Percentiles rank a stretch among this genome's conserved stretches.
phyloP scores from a whole-genome alignment of 2,797 vertebrate genomes.

The Malacoraja senta region DNA sequence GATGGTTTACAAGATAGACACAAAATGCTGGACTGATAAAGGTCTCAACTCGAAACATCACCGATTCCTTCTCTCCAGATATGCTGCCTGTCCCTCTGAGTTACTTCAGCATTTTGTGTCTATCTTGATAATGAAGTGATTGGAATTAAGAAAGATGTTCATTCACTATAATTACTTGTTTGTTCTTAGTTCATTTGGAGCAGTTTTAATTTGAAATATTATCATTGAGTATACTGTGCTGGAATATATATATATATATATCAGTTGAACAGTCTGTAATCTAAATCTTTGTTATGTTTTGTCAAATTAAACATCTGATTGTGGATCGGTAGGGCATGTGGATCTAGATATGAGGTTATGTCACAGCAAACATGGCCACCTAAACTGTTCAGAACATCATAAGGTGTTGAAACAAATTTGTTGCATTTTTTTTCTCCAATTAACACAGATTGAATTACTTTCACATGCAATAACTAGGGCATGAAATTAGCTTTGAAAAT shows the following conservation, averaged over 20 bases:
- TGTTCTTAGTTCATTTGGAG: neutral
- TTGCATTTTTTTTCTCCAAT: too few species aligned
- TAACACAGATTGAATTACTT: neutral
- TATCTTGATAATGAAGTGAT: neutral
- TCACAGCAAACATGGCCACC: neutral
- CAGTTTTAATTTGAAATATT: neutral
- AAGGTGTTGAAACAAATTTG: neutral
- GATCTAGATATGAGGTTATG: neutral
- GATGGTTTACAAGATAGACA: too few species aligned
- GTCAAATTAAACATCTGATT: neutral
- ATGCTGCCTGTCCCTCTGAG: too few species aligned
- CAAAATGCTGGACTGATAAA: too few species aligned
- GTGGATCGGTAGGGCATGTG: too few species aligned
- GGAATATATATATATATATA: too few species aligned
- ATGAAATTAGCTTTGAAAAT: neutral
- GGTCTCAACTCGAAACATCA: too few species aligned
- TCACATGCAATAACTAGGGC: neutral
- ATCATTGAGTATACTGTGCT: neutral
- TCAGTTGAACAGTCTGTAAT: neutral
- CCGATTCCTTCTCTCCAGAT: too few species aligned
- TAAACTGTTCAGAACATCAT: neutral
- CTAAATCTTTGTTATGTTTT: neutral
- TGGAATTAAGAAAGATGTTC: neutral
- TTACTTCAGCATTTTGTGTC: too few species aligned
- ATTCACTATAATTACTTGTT: neutral